Evolutionary conservation across 2,797 vertebrate genomes (phyloP).

Genomic region (Poeciliopsis gracilis): DNA sequence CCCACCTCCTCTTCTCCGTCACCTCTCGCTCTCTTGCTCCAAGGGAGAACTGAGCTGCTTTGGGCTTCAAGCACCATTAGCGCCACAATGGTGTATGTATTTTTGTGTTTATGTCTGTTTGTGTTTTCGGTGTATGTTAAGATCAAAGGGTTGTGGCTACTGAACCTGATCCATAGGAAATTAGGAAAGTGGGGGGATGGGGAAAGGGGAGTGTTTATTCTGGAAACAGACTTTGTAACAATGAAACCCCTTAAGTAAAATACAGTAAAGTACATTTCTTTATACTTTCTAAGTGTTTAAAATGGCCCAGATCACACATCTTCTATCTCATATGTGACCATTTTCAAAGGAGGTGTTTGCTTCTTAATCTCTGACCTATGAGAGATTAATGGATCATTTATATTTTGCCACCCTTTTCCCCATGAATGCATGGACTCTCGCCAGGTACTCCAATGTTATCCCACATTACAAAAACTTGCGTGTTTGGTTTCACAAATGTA

Average conservation of each 20-base stretch:
- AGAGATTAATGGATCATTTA: neutral
- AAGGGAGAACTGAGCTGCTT: conserved; percentile 42
- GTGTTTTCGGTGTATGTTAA: conserved; percentile 42
- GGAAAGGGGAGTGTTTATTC: neutral
- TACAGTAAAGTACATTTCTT: neutral
- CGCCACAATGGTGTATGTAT: conserved; percentile 63
- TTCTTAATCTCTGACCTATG: neutral
- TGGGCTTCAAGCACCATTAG: conserved; percentile 78
- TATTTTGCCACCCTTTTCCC: neutral
- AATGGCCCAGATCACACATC: neutral
- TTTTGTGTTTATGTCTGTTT: conserved; percentile 63
- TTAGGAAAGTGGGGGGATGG: neutral
- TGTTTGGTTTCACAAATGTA: no score
- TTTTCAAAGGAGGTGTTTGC: neutral
- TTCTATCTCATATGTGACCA: neutral
- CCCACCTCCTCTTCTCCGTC: conserved; percentile 52
- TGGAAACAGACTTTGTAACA: neutral
- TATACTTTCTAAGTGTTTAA: neutral
- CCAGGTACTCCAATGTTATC: neutral
- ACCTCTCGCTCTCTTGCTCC: conserved; percentile 47
- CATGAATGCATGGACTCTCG: neutral
- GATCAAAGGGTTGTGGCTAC: conserved; percentile 64
- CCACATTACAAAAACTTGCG: neutral
- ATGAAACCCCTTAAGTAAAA: neutral
- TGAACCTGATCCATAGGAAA: conserved; percentile 66